phyloP scores from a whole-genome alignment of 2,797 vertebrate genomes.

The Phoebastria nigripes region DNA sequence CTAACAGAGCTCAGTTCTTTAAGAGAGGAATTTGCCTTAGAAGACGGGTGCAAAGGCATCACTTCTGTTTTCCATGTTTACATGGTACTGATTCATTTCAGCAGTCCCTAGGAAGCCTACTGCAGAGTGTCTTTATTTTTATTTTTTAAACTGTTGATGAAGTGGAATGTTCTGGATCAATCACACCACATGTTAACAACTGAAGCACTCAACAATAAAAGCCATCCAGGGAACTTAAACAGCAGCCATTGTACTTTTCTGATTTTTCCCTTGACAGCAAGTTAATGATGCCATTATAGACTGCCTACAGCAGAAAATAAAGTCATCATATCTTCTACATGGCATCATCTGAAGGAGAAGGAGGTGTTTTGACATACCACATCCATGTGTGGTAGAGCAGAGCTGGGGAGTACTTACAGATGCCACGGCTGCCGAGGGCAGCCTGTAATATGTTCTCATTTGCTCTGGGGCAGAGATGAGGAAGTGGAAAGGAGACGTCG shows the following conservation, averaged over 20 bases:
- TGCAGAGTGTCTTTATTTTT: constrained; percentile 31
- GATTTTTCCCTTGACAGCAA: background rate
- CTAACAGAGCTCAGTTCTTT: background rate
- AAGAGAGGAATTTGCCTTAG: background rate
- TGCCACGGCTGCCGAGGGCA: accelerated
- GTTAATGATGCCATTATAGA: background rate
- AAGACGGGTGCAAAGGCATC: background rate
- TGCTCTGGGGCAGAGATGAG: background rate
- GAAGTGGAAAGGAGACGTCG: background rate
- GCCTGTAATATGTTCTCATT: background rate
- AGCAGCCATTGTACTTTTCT: background rate
- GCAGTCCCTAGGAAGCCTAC: constrained; percentile 9
- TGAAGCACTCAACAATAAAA: constrained; percentile 9
- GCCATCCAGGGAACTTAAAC: constrained; percentile 6
- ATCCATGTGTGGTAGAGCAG: background rate
- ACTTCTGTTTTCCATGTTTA: constrained; percentile 44
- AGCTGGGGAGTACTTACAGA: background rate
- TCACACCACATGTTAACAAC: constrained; percentile 34
- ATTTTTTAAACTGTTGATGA: constrained; percentile 38
- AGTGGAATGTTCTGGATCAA: constrained; percentile 30
- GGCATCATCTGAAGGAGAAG: background rate
- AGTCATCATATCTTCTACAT: background rate
- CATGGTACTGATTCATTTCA: constrained; percentile 28
- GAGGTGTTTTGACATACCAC: background rate
- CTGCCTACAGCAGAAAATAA: background rate